Percentiles rank a stretch among this genome's conserved stretches.
These are phyloP conservation scores for Mastomys natalensis DNA, from an alignment of 2,113 vertebrate genomes.

Conservation along the genomic window DNA sequence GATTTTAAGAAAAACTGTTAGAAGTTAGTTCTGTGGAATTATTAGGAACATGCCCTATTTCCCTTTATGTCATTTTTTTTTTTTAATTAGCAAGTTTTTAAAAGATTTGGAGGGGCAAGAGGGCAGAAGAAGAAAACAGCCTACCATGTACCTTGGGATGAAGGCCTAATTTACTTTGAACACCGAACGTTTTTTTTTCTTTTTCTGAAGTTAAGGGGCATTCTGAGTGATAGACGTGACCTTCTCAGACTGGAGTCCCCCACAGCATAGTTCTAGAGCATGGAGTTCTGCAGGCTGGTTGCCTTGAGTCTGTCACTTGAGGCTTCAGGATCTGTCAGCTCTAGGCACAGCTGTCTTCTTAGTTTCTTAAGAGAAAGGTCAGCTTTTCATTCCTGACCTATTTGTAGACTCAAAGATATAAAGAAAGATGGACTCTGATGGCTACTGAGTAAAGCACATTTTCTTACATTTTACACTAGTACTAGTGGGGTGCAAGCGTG, in stretches of 20 bases:
- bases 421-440: slow-evolving; percentile 4
- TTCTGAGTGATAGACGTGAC: not conserved
- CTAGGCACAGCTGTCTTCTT: not conserved
- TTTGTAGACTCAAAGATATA: slow-evolving; percentile 19
- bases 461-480: not conserved
- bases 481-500: not conserved
- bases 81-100: not conserved
- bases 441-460: not conserved
- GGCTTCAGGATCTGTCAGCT: not conserved
- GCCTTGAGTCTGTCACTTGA: not conserved
- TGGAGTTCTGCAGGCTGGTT: not conserved
- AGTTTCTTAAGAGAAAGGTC: slow-evolving; percentile 30
- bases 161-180: not conserved
- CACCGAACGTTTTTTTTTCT: not conserved
- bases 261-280: not conserved
- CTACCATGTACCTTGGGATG: not conserved
- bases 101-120: not conserved
- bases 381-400: not conserved
- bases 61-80: not conserved
- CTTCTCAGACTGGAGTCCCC: not conserved
- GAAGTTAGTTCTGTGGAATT: not conserved
- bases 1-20: slow-evolving; percentile 36
- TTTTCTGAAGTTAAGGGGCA: not conserved
- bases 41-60: not conserved
- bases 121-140: not conserved